Evolutionary conservation across 2,113 vertebrate genomes (phyloP).

Genomic region (Anarhynchus alexandrinus): DNA sequence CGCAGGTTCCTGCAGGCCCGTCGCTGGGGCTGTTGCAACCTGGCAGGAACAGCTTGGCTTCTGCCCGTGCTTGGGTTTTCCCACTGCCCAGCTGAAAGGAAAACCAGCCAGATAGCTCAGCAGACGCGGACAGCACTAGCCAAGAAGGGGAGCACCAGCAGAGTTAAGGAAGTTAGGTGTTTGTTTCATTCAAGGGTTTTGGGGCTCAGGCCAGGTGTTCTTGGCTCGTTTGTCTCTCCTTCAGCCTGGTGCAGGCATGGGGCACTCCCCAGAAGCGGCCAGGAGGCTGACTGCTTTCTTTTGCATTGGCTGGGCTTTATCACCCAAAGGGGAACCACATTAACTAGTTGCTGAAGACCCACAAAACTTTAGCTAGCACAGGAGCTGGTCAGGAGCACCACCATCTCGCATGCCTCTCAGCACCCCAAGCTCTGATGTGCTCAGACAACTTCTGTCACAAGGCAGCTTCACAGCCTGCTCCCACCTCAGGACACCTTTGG

Average conservation of each 20-base stretch:
- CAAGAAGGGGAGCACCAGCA: neutral
- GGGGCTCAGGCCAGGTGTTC: neutral
- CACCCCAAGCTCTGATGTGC: neutral
- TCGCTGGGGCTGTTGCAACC: neutral
- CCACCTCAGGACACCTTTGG: neutral
- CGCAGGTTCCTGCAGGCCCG: fast-evolving
- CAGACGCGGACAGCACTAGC: too few species aligned
- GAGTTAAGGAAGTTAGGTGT: neutral
- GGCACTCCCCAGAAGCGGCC: neutral
- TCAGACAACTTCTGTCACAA: neutral
- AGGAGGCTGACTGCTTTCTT: neutral
- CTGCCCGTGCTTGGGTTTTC: fast-evolving
- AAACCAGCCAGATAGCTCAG: neutral
- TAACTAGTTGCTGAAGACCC: neutral
- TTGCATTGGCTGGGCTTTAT: neutral
- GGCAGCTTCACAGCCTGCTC: neutral
- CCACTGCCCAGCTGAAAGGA: neutral
- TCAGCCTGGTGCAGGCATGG: fast-evolving
- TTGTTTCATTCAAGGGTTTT: neutral
- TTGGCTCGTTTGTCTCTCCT: neutral
- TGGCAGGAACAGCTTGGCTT: neutral
- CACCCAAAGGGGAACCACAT: neutral
- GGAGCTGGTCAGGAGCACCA: neutral
- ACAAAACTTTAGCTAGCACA: neutral
- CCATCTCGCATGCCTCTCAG: neutral